Evolutionary conservation across 2,797 vertebrate species (phyloP).

Genomic region (Cyprinodon diabolis): DNA sequence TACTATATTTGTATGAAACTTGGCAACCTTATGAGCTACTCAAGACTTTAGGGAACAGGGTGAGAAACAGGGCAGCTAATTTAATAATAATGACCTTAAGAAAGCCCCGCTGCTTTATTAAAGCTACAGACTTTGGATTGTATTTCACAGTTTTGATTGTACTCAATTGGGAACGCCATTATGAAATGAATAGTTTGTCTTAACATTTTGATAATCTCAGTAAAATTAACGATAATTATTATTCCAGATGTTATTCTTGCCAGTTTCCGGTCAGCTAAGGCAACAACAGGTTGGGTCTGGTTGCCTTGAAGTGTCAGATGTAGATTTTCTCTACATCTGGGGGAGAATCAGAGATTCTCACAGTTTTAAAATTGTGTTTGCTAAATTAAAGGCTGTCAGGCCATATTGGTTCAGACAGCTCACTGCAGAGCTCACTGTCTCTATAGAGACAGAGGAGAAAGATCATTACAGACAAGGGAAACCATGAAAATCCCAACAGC

Average conservation of each 20-base stretch:
- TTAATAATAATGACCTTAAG: constrained; percentile 64
- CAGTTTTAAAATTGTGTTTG: neutral
- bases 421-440: neutral
- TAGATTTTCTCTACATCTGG: neutral
- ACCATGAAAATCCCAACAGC: neutral
- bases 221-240: neutral
- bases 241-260: neutral
- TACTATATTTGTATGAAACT: constrained; percentile 30
- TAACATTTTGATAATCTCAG: neutral
- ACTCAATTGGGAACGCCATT: neutral
- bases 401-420: neutral
- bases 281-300: neutral
- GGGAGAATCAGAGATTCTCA: neutral
- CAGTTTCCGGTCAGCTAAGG: neutral
- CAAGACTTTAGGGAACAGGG: constrained; percentile 59
- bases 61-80: constrained; percentile 70
- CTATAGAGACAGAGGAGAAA: neutral
- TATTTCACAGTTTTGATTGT: constrained; percentile 29
- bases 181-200: neutral
- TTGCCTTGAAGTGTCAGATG: neutral
- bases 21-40: constrained; percentile 47
- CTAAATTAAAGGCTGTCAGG: neutral
- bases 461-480: neutral
- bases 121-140: constrained; percentile 35
- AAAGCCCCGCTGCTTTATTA: constrained; percentile 52